A percentile compares a stretch with the other conserved stretches of the same genome.
Conservation (phyloP, 2,797 vertebrate species). For the Ctenopoma kingsleyae region DNA sequence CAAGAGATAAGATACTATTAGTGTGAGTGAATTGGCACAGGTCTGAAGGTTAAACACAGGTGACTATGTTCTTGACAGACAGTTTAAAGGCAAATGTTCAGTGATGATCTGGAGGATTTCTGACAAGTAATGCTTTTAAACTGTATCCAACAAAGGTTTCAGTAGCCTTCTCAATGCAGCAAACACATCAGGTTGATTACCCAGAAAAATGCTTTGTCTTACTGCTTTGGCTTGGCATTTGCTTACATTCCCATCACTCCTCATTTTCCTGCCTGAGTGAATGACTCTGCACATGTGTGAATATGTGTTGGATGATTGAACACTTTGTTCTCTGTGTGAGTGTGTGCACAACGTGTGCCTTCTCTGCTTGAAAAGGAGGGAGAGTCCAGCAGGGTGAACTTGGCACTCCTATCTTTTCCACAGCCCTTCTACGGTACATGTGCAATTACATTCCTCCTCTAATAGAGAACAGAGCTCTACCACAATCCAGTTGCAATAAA, state of each 20-base stretch:
- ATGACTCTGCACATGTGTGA: slow-evolving; percentile 61
- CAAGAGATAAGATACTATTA: slow-evolving; percentile 52
- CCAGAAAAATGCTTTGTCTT: slow-evolving; percentile 24
- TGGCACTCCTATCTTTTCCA: slow-evolving; percentile 64
- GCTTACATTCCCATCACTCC: slow-evolving; percentile 74
- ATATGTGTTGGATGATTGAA: slow-evolving; percentile 60
- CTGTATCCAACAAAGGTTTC: slow-evolving; percentile 56
- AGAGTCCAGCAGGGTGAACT: slow-evolving; percentile 57
- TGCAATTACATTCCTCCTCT: slow-evolving; percentile 82
- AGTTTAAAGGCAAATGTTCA: slow-evolving; percentile 46
- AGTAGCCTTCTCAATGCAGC: slow-evolving; percentile 17
- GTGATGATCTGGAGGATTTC: slow-evolving; percentile 38
- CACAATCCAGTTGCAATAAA: slow-evolving; percentile 69
- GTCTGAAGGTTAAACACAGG: slow-evolving; percentile 46
- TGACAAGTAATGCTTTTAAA: slow-evolving; percentile 46
- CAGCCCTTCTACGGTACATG: slow-evolving; percentile 65
- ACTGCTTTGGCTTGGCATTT: slow-evolving; percentile 57
- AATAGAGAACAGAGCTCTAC: slow-evolving; percentile 80
- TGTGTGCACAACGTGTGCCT: slow-evolving; percentile 20
- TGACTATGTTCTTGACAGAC: slow-evolving; percentile 54
- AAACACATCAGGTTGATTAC: slow-evolving; percentile 48
- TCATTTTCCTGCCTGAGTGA: slow-evolving; percentile 54
- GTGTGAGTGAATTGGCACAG: slow-evolving; percentile 51
- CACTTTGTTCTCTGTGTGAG: slow-evolving; percentile 38
- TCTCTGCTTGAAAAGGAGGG: slow-evolving; percentile 40